Evolutionary conservation across 2,888 invertebrate genomes (phyloP).

Genomic region (Harpalus rubripes): DNA sequence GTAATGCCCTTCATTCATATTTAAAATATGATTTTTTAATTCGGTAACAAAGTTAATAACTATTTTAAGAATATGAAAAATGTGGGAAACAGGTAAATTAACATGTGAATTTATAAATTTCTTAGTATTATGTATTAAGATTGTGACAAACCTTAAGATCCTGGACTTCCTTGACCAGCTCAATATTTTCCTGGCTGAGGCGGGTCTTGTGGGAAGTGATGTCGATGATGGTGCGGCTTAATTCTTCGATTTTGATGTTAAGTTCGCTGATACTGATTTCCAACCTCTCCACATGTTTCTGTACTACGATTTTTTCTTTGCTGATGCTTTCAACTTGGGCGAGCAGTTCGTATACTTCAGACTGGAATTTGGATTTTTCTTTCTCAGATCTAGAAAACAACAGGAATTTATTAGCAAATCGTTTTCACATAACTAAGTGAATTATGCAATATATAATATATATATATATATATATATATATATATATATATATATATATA

Average conservation of each 20-base stretch:
- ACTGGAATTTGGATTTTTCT: slow-evolving; percentile 98
- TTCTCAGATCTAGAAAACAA: slow-evolving; percentile 91
- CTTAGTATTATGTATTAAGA: too few species aligned
- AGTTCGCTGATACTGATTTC: slow-evolving; percentile 95
- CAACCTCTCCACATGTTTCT: slow-evolving; percentile 92
- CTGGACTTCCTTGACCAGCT: slow-evolving; percentile 96
- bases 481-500: too few species aligned
- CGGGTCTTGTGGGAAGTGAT: slow-evolving; percentile 98
- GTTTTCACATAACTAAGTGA: too few species aligned
- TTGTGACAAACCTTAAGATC: slow-evolving; percentile 88
- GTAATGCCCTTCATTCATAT: too few species aligned
- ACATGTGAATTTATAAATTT: too few species aligned
- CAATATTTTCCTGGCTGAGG: slow-evolving; percentile 95
- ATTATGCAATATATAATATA: too few species aligned
- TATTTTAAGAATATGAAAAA: too few species aligned
- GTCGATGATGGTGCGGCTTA: slow-evolving; percentile 98
- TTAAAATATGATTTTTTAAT: too few species aligned
- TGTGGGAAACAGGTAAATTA: too few species aligned
- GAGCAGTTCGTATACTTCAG: slow-evolving; percentile 98
- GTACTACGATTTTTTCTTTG: slow-evolving; percentile 92
- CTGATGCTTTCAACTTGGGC: slow-evolving; percentile 96
- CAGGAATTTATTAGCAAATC: slow-evolving; percentile 57
- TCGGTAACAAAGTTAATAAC: too few species aligned
- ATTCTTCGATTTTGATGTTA: slow-evolving; percentile 96
- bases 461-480: too few species aligned